Evolutionary conservation across 1,140 invertebrate species (phyloP).

Genomic region (Pantala flavescens): DNA sequence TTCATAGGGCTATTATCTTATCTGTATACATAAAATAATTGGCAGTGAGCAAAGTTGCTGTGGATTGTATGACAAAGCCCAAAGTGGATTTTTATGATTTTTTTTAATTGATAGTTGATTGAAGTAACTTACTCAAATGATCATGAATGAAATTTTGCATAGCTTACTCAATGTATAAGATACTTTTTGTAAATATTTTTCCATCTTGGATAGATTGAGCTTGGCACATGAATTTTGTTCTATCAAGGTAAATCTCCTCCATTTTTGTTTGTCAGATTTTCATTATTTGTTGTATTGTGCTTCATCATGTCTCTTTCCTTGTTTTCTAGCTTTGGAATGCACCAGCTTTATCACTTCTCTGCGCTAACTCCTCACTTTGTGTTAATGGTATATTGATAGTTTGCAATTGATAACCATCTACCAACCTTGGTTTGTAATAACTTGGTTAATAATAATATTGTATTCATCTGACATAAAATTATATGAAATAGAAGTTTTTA

Average conservation of each 20-base stretch:
- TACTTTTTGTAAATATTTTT: neutral
- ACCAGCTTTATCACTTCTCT: neutral
- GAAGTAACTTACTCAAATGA: neutral
- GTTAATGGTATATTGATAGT: neutral
- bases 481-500: too few relatives aligned
- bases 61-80: neutral
- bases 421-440: too few relatives aligned
- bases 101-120: neutral
- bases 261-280: neutral
- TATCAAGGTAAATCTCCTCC: neutral
- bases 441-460: too few relatives aligned
- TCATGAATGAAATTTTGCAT: neutral
- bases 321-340: neutral
- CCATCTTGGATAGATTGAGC: slow-evolving; percentile 1
- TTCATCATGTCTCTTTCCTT: neutral
- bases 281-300: slow-evolving; percentile 3
- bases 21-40: neutral
- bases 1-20: neutral
- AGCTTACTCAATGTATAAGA: neutral
- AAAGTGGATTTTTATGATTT: neutral
- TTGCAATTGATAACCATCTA: neutral
- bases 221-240: neutral
- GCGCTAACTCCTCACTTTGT: neutral
- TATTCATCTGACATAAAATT: too few relatives aligned
- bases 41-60: neutral